Base-by-base conservation (phyloP, 1,140 invertebrate genomes). In the Sminthurinus signatus region DNA sequence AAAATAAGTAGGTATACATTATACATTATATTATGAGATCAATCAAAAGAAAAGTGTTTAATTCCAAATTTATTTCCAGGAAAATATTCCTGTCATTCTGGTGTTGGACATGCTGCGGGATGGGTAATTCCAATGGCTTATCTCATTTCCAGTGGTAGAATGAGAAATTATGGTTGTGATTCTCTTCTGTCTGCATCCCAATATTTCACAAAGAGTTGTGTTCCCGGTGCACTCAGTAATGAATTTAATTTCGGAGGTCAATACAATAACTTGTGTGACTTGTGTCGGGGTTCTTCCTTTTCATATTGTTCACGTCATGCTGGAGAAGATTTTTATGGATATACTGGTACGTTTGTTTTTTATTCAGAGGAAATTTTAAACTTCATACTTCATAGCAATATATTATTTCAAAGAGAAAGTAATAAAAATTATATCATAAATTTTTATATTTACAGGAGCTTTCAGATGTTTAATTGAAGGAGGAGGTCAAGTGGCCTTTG, bases 51-150 rank as follows among this genome's bases (percentile, higher is more conserved):
- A n/a, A n/a, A n/a, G n/a, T n/a, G n/a, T n/a, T n/a, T n/a, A n/a
- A n/a, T n/a, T n/a, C n/a, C n/a, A n/a, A n/a, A 15, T 15, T 36
- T 36, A 15, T 36, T 5, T 74, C 44, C 69, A 84, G 82, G 80
- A 32, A 88, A 93, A 75, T 82, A 88, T 71, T 92, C 92, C 0
- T 98, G 95, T 73, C 92, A 96, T 76, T 85, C 91, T 1, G 93
- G 93, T 28, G 88, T 97, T 23, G 89, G 88, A 61, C 89, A 85
- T 60, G 94, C 90, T 0, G 93, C 93, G 14, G 95, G 95, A 2
- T 98, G 95, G 95, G 84, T 97, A 0, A 88, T 96, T 72, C 95
- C 95, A 0, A 77, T 98, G 72, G 92, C 92, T 1, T 95, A 92
- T 74, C 81, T 97, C 0, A 84, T 98, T 17, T 91, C 92, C 23